Base-by-base conservation (phyloP, 1,140 invertebrate species). In the Hylaeus anthracinus region DNA sequence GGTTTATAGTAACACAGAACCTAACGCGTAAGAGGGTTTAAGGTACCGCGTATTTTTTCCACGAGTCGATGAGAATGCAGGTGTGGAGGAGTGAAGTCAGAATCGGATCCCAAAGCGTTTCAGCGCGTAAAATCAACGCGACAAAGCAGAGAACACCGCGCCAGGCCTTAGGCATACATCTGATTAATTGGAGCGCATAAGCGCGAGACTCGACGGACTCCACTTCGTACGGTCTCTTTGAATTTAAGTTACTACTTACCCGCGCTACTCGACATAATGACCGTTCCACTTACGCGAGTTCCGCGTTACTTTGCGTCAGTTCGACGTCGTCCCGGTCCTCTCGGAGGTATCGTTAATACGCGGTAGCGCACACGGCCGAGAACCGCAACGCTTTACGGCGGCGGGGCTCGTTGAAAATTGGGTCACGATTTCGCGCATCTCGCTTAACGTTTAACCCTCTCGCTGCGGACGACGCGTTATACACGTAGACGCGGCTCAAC, bases 271-370 rank as follows among this genome's bases (percentile, higher is more conserved):
- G 55, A 69, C 48, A 63, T 72, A 77, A 76, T 83, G 80, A 74
- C 73, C 66, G 65, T 61, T 81, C 66, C 74, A 86, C 73, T 87
- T 86, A 79, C 75, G 58, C 58, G 53, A 79, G 78, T 85, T 79
- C 48, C 72, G 71, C 72, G 77, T 83, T 79, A 80, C 61, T 77
- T 58, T 43, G 72, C 41, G 74, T 26, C 69, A 37, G 67, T 61
- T 81, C 41, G 45, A 66, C 74, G 51, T 69, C 72, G 48, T 14
- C 72, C 37, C 65, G 55, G 41, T 80, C 63, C 45, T 72, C 41
- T 51, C 48, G 37, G 51, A 41, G 60, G 66, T 64, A 65, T 73
- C 74, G 82, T 84, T 82, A 60, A 69, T 84, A 84, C 65, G 45
- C 51, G n/a, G 12, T 15, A 48, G 65, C n/a, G 51, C 69, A 48